phyloP scores from a whole-genome alignment of 37 sponge, comb jelly and placozoan species.

The Aphrocallistes beatrix region DNA sequence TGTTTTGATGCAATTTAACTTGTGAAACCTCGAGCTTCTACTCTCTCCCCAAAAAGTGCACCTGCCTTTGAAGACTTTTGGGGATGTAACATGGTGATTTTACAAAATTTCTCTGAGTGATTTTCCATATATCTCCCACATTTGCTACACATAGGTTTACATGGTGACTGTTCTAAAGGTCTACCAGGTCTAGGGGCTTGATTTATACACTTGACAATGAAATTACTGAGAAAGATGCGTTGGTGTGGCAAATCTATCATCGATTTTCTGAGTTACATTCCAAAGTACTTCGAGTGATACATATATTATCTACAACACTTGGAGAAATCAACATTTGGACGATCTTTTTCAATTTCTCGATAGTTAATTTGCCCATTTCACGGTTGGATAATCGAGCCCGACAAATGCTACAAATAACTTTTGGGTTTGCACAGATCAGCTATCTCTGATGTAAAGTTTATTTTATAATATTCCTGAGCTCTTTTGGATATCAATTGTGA shows the following conservation, averaged over 20 bases:
- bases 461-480: neutral
- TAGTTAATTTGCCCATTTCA: conserved; percentile 4
- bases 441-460: neutral
- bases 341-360: neutral
- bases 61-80: neutral
- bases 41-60: neutral
- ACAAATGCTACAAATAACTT: conserved; percentile 12
- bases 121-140: conserved; percentile 12
- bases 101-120: neutral
- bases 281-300: neutral
- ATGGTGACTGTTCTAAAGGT: conserved; percentile 14
- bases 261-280: neutral
- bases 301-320: neutral
- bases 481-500: neutral
- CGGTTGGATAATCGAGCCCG: conserved; percentile 12
- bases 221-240: neutral
- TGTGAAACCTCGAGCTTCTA: conserved; percentile 17
- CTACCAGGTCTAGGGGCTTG: conserved; percentile 19
- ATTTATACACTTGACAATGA: neutral
- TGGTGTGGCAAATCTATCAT: neutral
- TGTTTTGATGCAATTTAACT: neutral
- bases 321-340: neutral
- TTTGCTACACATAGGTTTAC: conserved; percentile 1
- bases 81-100: neutral
- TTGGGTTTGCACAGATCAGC: neutral